Base-by-base conservation (phyloP, 53 echinoderm and acorn worm species). In the Zoroaster sp. region DNA sequence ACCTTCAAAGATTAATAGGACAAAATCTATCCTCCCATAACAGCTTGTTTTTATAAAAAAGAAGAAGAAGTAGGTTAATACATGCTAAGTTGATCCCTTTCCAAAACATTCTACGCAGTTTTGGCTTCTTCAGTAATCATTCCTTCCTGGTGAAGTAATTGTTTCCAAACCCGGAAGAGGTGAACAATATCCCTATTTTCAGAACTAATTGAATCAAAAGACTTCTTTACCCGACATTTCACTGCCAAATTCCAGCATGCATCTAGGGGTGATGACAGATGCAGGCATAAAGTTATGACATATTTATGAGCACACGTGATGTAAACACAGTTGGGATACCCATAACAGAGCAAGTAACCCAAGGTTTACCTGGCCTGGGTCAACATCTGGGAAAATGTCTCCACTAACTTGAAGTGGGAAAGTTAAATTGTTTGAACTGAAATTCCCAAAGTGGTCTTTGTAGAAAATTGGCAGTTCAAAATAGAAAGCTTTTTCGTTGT, bases 71-170 rank as follows among this genome's bases (percentile, higher is more conserved):
- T 78, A 20, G 79, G 79, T 14, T 75, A 55, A 45, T 83, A n/a
- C n/a, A n/a, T n/a, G n/a, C n/a, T n/a, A 33, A 15, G 36, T 85
- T 85, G 85, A 71, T 49, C 17, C 12, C 21, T 5, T 37, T 70
- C 85, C 85, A 85, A 85, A n/a, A 32, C 15, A 47, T 85, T 45
- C 34, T 35, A 71, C 85, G 85, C 85, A 85, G 69, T 6, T n/a
- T 85, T 85, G 85, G 85, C 81, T 43, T 20, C 4, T 28, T 25
- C 63, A 25, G 11, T 5, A 21, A n/a, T 54, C 63, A 23, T 30
- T 32, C 13, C 53, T 45, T 36, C 21, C 59, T 23, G 20, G 78
- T 38, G 21, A 35, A 36, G 15, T 18, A 23, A 54, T 78, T 40
- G 39, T 20, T 47, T 39, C 14, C 2, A 21, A 39, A 35, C 5